These are phyloP conservation scores for Pelochelys cantorii DNA, from an alignment of 2,797 vertebrate species.

Conservation along the genomic window DNA sequence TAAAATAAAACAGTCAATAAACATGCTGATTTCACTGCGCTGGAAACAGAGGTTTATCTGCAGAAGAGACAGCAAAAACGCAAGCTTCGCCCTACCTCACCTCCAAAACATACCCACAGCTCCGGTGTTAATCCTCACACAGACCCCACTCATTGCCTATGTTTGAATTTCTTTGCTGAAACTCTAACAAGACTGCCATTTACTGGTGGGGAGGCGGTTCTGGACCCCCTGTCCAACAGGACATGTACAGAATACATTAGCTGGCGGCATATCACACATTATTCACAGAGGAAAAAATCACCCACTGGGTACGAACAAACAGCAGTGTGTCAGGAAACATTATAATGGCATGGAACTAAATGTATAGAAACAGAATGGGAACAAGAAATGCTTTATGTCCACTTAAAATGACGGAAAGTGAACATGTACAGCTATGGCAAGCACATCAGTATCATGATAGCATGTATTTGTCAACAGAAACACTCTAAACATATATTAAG, in stretches of 20 bases:
- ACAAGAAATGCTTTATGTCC: background rate
- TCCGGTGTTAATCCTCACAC: conserved; percentile 36
- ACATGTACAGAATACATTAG: conserved; percentile 42
- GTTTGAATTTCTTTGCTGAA: conserved; percentile 9
- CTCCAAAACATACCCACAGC: accelerated
- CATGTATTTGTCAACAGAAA: conserved; percentile 24
- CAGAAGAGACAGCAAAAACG: background rate
- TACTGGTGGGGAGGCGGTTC: conserved; percentile 13
- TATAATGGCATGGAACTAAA: conserved; percentile 53
- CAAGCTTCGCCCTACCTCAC: background rate
- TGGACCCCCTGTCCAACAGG: conserved; percentile 24
- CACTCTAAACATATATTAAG: background rate
- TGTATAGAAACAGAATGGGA: conserved; percentile 40
- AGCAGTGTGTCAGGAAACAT: conserved; percentile 30
- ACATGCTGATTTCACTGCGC: background rate
- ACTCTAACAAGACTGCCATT: conserved; percentile 6
- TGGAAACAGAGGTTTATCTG: conserved; percentile 25
- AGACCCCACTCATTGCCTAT: background rate
- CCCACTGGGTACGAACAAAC: conserved; percentile 26
- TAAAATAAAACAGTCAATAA: background rate
- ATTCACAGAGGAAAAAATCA: conserved; percentile 27
- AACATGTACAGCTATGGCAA: background rate
- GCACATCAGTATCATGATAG: background rate
- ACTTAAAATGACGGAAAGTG: background rate
- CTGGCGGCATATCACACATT: conserved; percentile 24